Percentiles rank a stretch among this genome's conserved stretches.
Evolutionary conservation across 2,888 invertebrate genomes (phyloP).

Genomic region (Invenusta paracnida): DNA sequence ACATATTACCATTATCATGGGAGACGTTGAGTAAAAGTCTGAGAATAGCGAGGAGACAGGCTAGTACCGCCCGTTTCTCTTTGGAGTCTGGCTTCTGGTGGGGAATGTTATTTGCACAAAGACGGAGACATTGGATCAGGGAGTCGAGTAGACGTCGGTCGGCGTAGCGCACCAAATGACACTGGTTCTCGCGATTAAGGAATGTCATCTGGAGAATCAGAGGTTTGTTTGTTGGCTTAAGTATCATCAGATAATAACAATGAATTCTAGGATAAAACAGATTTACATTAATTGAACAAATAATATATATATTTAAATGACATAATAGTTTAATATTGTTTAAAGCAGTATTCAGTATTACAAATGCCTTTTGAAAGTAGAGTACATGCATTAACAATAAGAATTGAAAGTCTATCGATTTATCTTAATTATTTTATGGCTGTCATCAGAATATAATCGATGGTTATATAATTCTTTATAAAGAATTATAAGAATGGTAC

Average conservation of each 20-base stretch:
- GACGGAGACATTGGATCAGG: not conserved
- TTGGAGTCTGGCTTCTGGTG: not conserved
- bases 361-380: too few species aligned
- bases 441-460: too few species aligned
- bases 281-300: too few species aligned
- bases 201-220: constrained; percentile 17
- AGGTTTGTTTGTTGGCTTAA: not conserved
- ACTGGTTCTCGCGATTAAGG: constrained; percentile 29
- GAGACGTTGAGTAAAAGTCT: constrained; percentile 15
- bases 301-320: too few species aligned
- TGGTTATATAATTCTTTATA: too few species aligned
- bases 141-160: not conserved
- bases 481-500: too few species aligned
- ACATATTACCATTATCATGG: constrained; percentile 30
- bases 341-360: too few species aligned
- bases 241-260: not conserved
- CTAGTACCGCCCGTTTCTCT: not conserved
- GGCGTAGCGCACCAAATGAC: not conserved
- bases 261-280: too few species aligned
- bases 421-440: too few species aligned
- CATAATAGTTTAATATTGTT: too few species aligned
- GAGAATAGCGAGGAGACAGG: constrained; percentile 30
- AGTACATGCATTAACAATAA: too few species aligned
- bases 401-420: too few species aligned
- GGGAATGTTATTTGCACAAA: constrained; percentile 20